These are phyloP conservation scores for Quadroppia sp. DNA, from an alignment of 2,888 invertebrate species.

Conservation along the genomic window DNA sequence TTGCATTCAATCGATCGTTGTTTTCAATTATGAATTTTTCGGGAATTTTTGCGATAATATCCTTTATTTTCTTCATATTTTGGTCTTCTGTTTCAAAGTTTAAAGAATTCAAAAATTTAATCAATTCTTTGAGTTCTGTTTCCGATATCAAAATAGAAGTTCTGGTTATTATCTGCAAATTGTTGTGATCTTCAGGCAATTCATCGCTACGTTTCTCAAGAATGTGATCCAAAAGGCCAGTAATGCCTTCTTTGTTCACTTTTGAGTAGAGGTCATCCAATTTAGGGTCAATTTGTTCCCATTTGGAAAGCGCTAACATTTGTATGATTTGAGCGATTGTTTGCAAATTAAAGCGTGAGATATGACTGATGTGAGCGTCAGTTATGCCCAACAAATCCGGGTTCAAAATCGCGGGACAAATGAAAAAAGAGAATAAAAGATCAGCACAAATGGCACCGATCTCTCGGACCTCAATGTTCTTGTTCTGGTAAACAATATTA, in stretches of 20 bases:
- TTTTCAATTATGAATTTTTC: slow-evolving; percentile 18
- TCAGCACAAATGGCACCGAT: slow-evolving; percentile 75
- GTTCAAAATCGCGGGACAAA: slow-evolving; percentile 93
- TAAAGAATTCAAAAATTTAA: slow-evolving; percentile 30
- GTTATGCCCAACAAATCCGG: slow-evolving; percentile 87
- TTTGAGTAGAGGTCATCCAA: slow-evolving; percentile 70
- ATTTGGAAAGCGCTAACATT: slow-evolving; percentile 77
- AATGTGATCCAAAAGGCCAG: slow-evolving; percentile 65
- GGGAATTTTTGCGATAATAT: slow-evolving; percentile 26
- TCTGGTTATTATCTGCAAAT: slow-evolving; percentile 61
- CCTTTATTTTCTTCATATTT: slow-evolving; percentile 5
- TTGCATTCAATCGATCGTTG: not conserved
- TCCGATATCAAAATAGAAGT: slow-evolving; percentile 66
- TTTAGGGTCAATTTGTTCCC: slow-evolving; percentile 71
- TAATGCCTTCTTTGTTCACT: slow-evolving; percentile 67
- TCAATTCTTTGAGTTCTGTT: slow-evolving; percentile 57
- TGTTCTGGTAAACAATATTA: slow-evolving; percentile 62
- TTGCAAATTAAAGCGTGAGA: slow-evolving; percentile 74
- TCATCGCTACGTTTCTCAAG: slow-evolving; percentile 49
- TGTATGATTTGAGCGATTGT: slow-evolving; percentile 85
- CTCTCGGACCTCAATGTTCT: slow-evolving; percentile 51
- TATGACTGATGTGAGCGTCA: slow-evolving; percentile 76
- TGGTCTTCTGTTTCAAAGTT: not conserved
- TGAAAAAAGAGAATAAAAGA: slow-evolving; percentile 83
- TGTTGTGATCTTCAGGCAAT: slow-evolving; percentile 46